Conservation (phyloP, 2,888 invertebrate species). For the Malacosoma neustria region DNA sequence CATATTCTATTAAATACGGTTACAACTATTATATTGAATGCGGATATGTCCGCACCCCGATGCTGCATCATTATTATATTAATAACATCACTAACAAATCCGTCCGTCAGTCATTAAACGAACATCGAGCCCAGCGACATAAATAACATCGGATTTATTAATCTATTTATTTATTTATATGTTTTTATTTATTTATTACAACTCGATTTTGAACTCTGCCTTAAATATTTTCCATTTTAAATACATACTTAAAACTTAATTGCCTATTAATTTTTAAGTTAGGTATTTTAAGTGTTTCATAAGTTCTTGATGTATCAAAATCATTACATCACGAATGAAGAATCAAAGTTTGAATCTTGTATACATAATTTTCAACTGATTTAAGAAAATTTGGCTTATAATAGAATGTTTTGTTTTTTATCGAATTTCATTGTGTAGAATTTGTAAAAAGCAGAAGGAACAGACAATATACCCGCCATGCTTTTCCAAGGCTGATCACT, state of each 20-base stretch:
- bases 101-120: slow-evolving; percentile 46
- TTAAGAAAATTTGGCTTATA: no score
- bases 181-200: slow-evolving; percentile 37
- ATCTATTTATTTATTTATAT: slow-evolving; percentile 48
- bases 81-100: slow-evolving; percentile 39
- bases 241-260: background rate
- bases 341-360: no score
- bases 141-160: slow-evolving; percentile 52
- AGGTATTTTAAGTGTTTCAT: background rate
- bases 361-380: no score
- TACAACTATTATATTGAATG: background rate
- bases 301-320: background rate
- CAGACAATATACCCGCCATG: no score
- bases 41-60: slow-evolving; percentile 4
- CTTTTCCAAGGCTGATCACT: no score
- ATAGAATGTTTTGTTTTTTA: no score
- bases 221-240: slow-evolving; percentile 14
- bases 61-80: slow-evolving; percentile 18
- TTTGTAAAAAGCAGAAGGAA: no score
- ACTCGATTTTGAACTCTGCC: slow-evolving; percentile 13
- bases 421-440: no score
- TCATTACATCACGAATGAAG: no score
- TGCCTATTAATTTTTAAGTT: background rate
- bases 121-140: slow-evolving; percentile 43
- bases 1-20: background rate